Evolutionary conservation across 2,113 vertebrate genomes (phyloP), one percentile per base, ranked within the genome.

Genomic region (Podocnemis expansa): DNA sequence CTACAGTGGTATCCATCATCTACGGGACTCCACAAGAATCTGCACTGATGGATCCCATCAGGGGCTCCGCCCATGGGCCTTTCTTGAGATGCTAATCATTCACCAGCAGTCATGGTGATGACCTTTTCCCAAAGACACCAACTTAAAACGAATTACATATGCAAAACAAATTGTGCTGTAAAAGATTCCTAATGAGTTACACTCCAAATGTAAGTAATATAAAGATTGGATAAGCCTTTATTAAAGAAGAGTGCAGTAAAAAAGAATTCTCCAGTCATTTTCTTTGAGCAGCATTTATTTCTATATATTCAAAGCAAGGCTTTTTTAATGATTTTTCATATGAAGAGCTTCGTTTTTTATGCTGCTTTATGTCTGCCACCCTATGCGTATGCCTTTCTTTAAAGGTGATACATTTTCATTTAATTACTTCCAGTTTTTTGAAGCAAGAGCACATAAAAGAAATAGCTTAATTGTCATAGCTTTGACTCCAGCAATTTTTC

Each of bases 401-500:
- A 88, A 79, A 78, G n/a, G 43, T 1, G 0, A 19, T 54, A 41
- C 43, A 45, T 14, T 92, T 93, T 88, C 7, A 45, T 10, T 92
- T 88, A 87, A 51, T 34, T 43, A 3, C 47, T 55, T 60, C 81
- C 51, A 10, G 16, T 55, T 93, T 75, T 86, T 84, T 67, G 80
- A 83, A 91, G 10, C 10, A 10, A 90, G 16, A 84, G 1, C 5
- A 0, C 73, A 31, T 47, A 90, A 89, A 31, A 88, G 58, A 93
- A 84, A n/a, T 78, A 89, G 1, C 31, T 78, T 82, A 82, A 93
- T 10, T 84, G 54, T 38, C 6, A 0, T 38, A 87, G 21, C 14
- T 91, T 93, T 95, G 91, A 89, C 51, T 92, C 29, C 17, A 88
- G 51, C 9, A 67, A 34, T 89, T 93, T 96, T 96, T 94, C 75